Evolutionary conservation across 2,113 vertebrate species (phyloP).

Genomic region (Passer domesticus): DNA sequence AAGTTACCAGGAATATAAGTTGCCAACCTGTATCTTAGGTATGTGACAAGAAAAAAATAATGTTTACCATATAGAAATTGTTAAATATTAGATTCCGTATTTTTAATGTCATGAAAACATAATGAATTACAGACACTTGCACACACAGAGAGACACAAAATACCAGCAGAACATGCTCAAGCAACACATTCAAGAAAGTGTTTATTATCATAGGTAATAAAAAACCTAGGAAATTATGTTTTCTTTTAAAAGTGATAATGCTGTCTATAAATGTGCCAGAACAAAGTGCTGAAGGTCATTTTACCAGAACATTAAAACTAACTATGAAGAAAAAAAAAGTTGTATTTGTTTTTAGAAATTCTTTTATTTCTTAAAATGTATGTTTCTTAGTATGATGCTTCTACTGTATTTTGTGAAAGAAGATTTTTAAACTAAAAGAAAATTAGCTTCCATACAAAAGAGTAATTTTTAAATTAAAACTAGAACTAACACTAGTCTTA

Average conservation of each 20-base stretch:
- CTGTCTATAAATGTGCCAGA: conserved; percentile 26
- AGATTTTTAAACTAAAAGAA: neutral
- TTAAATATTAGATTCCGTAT: neutral
- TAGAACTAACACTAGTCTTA: neutral
- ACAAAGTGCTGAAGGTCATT: neutral
- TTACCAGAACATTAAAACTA: neutral
- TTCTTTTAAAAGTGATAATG: conserved; percentile 43
- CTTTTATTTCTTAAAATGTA: neutral
- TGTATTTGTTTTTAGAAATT: neutral
- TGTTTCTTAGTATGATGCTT: neutral
- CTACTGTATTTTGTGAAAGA: neutral
- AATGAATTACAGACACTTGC: neutral
- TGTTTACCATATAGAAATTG: neutral
- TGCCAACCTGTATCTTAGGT: neutral
- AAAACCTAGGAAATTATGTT: conserved; percentile 35
- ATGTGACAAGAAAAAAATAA: neutral
- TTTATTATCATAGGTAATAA: conserved; percentile 48
- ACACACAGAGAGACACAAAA: neutral
- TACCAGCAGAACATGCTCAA: conserved; percentile 10
- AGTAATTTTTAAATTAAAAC: neutral
- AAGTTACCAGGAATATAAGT: neutral
- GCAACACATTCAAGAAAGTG: conserved; percentile 7
- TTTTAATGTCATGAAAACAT: neutral
- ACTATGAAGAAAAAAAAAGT: neutral
- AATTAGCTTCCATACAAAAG: neutral